phyloP scores from a whole-genome alignment of 2,888 invertebrate genomes.

The Acrobasis repandana region DNA sequence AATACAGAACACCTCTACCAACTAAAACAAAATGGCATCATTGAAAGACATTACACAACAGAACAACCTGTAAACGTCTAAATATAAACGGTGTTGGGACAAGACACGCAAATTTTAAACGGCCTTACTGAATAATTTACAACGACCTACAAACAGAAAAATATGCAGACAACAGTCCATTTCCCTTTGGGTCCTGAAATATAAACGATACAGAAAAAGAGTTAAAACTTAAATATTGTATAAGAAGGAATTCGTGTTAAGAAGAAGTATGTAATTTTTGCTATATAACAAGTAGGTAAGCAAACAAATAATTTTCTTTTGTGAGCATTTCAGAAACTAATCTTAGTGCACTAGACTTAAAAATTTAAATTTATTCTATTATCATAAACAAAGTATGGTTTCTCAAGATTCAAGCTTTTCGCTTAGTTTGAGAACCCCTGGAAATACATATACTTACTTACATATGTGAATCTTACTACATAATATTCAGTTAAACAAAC shows the following conservation, averaged over 20 bases:
- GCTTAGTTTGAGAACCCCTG: no score
- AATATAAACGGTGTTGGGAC: not conserved
- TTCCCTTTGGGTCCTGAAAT: not conserved
- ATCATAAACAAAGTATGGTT: no score
- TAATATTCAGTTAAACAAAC: no score
- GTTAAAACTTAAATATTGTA: not conserved
- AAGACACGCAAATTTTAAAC: not conserved
- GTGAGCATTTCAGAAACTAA: no score
- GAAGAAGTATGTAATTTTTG: no score
- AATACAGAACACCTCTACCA: not conserved
- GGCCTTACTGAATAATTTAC: conserved; percentile 11
- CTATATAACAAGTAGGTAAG: no score
- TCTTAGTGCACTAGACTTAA: no score
- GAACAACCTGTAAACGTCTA: not conserved
- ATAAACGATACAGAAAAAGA: not conserved
- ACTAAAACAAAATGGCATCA: not conserved
- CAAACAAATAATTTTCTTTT: no score
- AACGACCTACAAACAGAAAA: conserved; percentile 14
- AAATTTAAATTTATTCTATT: no score
- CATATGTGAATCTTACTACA: no score
- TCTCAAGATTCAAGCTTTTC: no score
- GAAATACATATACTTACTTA: no score
- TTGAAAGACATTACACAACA: not conserved
- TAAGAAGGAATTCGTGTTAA: not conserved
- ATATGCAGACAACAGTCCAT: conserved; percentile 7